Evolutionary conservation across 2,113 vertebrate genomes (phyloP).

Genomic region (Tychaedon coryphoeus): DNA sequence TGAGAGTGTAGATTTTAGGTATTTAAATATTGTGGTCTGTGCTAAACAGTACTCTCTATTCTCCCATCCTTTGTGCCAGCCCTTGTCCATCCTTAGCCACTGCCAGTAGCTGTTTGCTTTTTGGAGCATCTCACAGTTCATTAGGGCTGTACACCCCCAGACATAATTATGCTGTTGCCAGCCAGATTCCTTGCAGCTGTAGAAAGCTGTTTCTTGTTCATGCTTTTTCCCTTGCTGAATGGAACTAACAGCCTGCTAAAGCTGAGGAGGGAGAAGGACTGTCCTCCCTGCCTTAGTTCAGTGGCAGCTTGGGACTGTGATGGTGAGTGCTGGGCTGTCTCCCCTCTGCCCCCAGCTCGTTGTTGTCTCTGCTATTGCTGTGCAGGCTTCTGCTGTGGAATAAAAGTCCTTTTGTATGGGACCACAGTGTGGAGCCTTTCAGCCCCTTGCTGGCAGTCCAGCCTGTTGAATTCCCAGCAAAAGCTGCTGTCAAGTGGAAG

Average conservation of each 20-base stretch:
- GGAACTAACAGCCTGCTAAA: not conserved
- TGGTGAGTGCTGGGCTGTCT: not conserved
- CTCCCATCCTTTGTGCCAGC: not conserved
- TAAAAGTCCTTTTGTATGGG: slow-evolving; percentile 47
- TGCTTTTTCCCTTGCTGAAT: not conserved
- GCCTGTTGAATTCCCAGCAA: not conserved
- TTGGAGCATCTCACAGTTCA: not conserved
- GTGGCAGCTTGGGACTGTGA: not conserved
- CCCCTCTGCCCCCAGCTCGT: not conserved
- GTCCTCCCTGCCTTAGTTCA: not conserved
- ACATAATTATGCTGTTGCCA: not conserved
- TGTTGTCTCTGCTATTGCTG: not conserved
- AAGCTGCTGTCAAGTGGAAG: slow-evolving; percentile 5
- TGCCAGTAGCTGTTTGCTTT: not conserved
- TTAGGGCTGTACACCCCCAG: not conserved
- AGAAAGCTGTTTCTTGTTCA: not conserved
- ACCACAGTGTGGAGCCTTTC: slow-evolving; percentile 2
- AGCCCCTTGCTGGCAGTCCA: not conserved
- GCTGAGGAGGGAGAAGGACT: not conserved
- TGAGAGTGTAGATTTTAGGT: not conserved
- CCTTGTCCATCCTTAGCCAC: not conserved
- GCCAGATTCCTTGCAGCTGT: not conserved
- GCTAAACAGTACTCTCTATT: not conserved
- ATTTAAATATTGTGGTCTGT: not conserved
- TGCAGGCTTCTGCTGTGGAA: not conserved